Evolutionary conservation across 53 echinoderm and acorn worm genomes (phyloP).

Genomic region (Luidia sarsii): DNA sequence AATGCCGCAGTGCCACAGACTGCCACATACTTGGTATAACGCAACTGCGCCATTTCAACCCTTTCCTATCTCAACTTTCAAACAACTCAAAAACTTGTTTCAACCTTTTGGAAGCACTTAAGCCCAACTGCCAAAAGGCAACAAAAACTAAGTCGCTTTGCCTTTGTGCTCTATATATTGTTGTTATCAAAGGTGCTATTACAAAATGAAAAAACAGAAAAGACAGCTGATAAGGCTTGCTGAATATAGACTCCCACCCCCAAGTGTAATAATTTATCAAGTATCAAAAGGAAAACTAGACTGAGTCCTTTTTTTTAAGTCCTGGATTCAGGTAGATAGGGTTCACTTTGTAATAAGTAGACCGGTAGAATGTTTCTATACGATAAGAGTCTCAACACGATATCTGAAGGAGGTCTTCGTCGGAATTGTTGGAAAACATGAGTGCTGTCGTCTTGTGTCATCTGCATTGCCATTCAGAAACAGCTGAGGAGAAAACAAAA

Average conservation of each 20-base stretch:
- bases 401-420: conserved; percentile 50
- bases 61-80: not conserved
- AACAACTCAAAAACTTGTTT: not conserved
- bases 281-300: conserved; percentile 7
- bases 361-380: conserved; percentile 34
- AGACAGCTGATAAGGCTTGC: too few species aligned
- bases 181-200: too few species aligned
- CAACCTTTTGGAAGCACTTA: too few species aligned
- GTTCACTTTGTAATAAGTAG: conserved; percentile 40
- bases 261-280: conserved; percentile 26
- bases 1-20: conserved; percentile 78
- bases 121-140: not conserved
- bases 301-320: conserved; percentile 1
- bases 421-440: conserved; percentile 55
- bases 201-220: not conserved
- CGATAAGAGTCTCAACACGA: conserved; percentile 32
- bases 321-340: conserved; percentile 18
- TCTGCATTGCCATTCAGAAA: conserved; percentile 49
- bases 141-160: too few species aligned
- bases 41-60: conserved; percentile 82
- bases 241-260: conserved; percentile 21
- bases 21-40: conserved; percentile 82
- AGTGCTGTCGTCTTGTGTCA: conserved; percentile 35
- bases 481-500: not conserved
- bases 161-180: too few species aligned